A percentile compares a stretch with the other conserved stretches of the same genome.
Conservation (phyloP, 2,888 invertebrate genomes). For the Flexamia atlantica region DNA sequence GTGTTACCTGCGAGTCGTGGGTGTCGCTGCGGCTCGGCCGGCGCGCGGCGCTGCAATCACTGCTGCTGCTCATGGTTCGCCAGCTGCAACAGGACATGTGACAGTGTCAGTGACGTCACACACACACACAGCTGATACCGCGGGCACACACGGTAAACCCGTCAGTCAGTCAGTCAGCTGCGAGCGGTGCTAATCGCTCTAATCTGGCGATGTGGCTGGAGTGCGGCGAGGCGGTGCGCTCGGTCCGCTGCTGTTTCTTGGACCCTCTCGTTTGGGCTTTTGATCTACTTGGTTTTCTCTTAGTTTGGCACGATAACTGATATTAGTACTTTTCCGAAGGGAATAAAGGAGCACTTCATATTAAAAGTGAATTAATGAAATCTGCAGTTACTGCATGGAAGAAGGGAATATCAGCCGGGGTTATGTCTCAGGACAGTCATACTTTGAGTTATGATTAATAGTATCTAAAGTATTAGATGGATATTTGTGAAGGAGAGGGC, state of each 20-base stretch:
- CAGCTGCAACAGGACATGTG: slow-evolving; percentile 31
- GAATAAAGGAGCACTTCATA: too few species aligned
- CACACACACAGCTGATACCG: slow-evolving; percentile 35
- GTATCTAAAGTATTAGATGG: too few species aligned
- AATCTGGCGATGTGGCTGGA: slow-evolving; percentile 34
- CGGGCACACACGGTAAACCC: slow-evolving; percentile 45
- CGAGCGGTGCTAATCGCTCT: slow-evolving; percentile 10
- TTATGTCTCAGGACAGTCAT: too few species aligned
- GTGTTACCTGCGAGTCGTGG: neutral
- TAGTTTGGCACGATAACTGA: too few species aligned
- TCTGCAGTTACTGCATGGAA: too few species aligned
- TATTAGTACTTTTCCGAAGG: too few species aligned
- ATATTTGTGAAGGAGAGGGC: too few species aligned
- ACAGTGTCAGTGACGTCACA: slow-evolving; percentile 15
- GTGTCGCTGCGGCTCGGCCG: slow-evolving; percentile 3
- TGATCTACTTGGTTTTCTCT: too few species aligned
- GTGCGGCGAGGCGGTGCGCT: neutral
- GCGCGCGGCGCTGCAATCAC: slow-evolving; percentile 22
- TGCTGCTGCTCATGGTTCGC: slow-evolving; percentile 53
- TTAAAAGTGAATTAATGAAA: too few species aligned
- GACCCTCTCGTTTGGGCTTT: too few species aligned
- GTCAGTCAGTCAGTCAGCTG: neutral
- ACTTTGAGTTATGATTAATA: too few species aligned
- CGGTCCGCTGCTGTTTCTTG: neutral
- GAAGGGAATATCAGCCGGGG: too few species aligned